Evolutionary conservation across 1,140 invertebrate genomes (phyloP).

Genomic region (Agrilus planipennis): DNA sequence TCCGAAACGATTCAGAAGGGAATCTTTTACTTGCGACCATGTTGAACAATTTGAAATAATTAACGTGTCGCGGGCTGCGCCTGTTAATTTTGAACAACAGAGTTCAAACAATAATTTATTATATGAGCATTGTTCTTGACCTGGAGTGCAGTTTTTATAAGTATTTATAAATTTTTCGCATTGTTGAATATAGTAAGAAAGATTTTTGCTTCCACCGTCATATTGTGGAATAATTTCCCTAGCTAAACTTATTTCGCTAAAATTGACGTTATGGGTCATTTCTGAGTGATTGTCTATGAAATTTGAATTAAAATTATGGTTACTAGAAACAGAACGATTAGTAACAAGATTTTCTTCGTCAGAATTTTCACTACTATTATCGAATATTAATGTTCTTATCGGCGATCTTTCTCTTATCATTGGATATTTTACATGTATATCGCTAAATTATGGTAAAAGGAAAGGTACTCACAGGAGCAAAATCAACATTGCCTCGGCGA

Average conservation of each 20-base stretch:
- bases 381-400: too few relatives aligned
- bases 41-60: conserved; percentile 10
- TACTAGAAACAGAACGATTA: too few relatives aligned
- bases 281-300: too few relatives aligned
- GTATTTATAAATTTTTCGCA: conserved; percentile 5
- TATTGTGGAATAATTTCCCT: conserved; percentile 7
- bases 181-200: conserved; percentile 6
- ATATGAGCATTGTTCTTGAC: conserved; percentile 8
- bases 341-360: too few relatives aligned
- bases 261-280: too few relatives aligned
- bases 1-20: conserved; percentile 1
- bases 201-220: conserved; percentile 4
- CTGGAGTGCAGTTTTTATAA: background rate
- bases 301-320: too few relatives aligned
- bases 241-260: conserved; percentile 6
- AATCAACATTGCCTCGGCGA: too few relatives aligned
- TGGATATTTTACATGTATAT: too few relatives aligned
- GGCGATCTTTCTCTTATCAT: too few relatives aligned
- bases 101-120: conserved; percentile 8
- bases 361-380: too few relatives aligned
- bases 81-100: conserved; percentile 10
- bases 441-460: too few relatives aligned
- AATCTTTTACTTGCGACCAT: conserved; percentile 8
- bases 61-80: conserved; percentile 10
- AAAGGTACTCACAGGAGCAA: too few relatives aligned